Base-by-base conservation (phyloP, 2,797 vertebrate genomes). In the Chanos chanos region DNA sequence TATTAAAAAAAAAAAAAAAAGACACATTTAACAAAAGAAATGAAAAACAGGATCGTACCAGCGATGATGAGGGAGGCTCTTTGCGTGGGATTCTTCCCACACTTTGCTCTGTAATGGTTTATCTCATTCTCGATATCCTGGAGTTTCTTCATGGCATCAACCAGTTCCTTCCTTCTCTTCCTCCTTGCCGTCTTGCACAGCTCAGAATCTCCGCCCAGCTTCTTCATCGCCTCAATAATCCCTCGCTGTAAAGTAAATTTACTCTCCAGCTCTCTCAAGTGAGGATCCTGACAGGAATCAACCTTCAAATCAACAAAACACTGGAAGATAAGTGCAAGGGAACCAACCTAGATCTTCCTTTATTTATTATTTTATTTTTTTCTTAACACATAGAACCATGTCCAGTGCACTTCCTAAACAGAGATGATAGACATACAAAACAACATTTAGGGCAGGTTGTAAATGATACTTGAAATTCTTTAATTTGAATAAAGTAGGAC, bases 171-270 rank as follows among this genome's bases (percentile, higher is more conserved):
- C 50, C 87, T 94, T 71, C 96, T 91, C 68, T 96, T 98, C 62
- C 92, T 96, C 83, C 89, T 99, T 70, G 97, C 91, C 0, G 94
- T 98, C 85, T 97, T 97, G 72, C 87, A 83, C 27, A 97, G 84
- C 67, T 98, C 96, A 0, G 80, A 83, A 78, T 98, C 96, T 0
- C 22, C 86, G 55, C 93, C 88, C 8, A 99, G 86, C 80, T 94
- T 97, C 74, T 90, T 87, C 0, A 92, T 92, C 1, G 97, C 96
- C 82, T 99, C 94, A 16, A 97, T 93, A 9, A 99, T 88, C 82
- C 96, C 96, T 71, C 95, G 94, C 77, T 98, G 97, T 67, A 99
- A 89, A 8, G 94, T 82, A 60, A 97, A 96, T 72, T 86, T 91
- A 80, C 91, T 91, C 81, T 99, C 96, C 79, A 99, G 75, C 72